Percentiles rank a stretch among this genome's conserved stretches.
These are phyloP conservation scores for Myotis pilosus DNA, from an alignment of 2,797 vertebrate species.

Conservation along the genomic window DNA sequence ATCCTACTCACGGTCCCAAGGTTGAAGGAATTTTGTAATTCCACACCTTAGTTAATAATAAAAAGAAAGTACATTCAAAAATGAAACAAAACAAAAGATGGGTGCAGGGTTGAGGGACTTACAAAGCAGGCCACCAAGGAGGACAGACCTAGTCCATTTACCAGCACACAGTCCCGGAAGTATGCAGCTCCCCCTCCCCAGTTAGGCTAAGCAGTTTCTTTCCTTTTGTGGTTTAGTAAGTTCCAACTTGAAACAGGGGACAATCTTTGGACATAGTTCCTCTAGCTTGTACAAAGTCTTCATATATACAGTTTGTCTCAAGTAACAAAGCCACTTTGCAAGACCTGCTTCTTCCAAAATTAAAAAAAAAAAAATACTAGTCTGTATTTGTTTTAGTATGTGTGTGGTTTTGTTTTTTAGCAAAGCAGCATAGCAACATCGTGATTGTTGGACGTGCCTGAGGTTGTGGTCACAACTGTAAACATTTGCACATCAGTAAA, in stretches of 20 bases:
- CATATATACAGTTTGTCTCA: slow-evolving; percentile 77
- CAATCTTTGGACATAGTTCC: slow-evolving; percentile 84
- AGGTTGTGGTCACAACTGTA: slow-evolving; percentile 83
- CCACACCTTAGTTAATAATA: slow-evolving; percentile 61
- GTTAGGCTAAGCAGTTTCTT: background rate
- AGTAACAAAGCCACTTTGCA: slow-evolving; percentile 86
- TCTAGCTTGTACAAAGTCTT: slow-evolving; percentile 79
- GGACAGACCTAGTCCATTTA: slow-evolving; percentile 85
- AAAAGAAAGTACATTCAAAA: slow-evolving; percentile 91
- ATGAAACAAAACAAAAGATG: slow-evolving; percentile 72
- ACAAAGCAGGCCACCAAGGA: slow-evolving; percentile 72
- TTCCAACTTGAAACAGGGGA: slow-evolving; percentile 75
- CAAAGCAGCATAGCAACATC: slow-evolving; percentile 85
- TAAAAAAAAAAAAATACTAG: slow-evolving; percentile 74
- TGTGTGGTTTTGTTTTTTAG: slow-evolving; percentile 77
- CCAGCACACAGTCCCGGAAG: slow-evolving; percentile 88
- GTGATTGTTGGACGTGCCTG: slow-evolving; percentile 91
- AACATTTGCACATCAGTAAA: slow-evolving; percentile 86
- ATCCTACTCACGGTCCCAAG: slow-evolving; percentile 51
- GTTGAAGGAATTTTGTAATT: slow-evolving; percentile 40
- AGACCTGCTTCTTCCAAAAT: slow-evolving; percentile 85
- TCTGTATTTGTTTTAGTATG: slow-evolving; percentile 59
- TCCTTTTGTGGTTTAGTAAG: background rate
- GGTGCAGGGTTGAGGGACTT: slow-evolving; percentile 9
- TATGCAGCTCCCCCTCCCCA: slow-evolving; percentile 38